Conservation (phyloP, 2,113 vertebrate genomes). For the Puma concolor region DNA sequence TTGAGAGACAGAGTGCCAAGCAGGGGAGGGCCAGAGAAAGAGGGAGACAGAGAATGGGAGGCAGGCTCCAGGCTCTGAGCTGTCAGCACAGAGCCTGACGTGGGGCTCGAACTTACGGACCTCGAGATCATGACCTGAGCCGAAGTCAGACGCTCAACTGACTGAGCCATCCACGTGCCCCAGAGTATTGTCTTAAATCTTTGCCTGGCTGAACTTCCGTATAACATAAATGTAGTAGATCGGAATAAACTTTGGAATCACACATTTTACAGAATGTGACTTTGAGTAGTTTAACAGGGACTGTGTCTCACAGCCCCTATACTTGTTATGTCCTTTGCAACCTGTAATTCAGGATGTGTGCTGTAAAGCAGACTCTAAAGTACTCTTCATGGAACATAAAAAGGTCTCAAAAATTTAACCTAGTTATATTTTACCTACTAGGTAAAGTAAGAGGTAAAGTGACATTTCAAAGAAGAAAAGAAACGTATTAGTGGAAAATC, state of each 20-base stretch:
- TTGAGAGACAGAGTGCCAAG: no score
- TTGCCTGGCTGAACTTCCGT: background rate
- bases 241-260: slow-evolving; percentile 50
- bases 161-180: no score
- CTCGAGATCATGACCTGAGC: no score
- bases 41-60: no score
- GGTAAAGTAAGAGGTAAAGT: background rate
- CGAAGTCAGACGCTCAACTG: no score
- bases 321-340: background rate
- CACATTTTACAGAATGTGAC: background rate
- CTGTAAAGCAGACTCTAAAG: background rate
- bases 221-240: background rate
- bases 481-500: background rate
- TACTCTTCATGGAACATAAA: background rate
- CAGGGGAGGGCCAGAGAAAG: no score
- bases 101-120: no score
- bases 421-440: background rate
- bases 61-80: no score
- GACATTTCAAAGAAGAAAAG: slow-evolving; percentile 43
- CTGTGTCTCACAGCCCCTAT: background rate
- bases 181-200: slow-evolving; percentile 27
- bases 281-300: background rate
- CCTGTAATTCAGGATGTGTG: background rate
- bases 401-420: background rate
- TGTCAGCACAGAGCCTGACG: no score